Evolutionary conservation across 2,113 vertebrate genomes (phyloP).

Genomic region (Nycticebus coucang): DNA sequence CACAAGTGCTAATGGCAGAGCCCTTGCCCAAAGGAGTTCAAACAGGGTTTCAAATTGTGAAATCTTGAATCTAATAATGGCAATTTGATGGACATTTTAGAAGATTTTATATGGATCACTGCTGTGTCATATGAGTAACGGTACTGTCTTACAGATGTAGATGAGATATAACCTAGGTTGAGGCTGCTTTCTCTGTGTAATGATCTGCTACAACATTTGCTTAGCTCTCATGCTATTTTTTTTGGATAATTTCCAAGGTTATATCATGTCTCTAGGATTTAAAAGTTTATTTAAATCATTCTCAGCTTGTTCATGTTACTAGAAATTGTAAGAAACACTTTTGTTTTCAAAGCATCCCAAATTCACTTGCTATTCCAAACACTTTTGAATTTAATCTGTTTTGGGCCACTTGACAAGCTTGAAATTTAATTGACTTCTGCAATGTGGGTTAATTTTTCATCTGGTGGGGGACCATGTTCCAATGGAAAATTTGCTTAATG

Average conservation of each 20-base stretch:
- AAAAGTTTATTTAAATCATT: no score
- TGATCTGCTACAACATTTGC: not conserved
- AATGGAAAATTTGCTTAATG: not conserved
- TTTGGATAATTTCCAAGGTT: not conserved
- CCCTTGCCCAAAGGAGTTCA: no score
- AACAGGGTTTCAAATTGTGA: no score
- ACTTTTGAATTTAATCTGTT: not conserved
- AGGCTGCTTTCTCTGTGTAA: no score
- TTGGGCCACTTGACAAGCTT: not conserved
- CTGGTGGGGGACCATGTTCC: not conserved
- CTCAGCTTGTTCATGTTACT: not conserved
- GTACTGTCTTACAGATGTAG: no score
- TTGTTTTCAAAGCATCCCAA: no score
- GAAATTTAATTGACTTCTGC: not conserved
- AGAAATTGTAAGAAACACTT: not conserved
- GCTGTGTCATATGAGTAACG: no score
- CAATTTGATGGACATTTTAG: no score
- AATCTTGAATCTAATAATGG: no score
- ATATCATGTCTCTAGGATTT: not conserved
- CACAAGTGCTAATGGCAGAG: no score
- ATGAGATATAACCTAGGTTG: no score
- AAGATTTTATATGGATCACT: no score
- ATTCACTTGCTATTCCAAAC: fast-evolving
- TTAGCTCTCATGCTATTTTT: not conserved
- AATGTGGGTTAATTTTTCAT: not conserved